Conservation (phyloP, 2,797 vertebrate species). For the Phoeniculus purpureus region DNA sequence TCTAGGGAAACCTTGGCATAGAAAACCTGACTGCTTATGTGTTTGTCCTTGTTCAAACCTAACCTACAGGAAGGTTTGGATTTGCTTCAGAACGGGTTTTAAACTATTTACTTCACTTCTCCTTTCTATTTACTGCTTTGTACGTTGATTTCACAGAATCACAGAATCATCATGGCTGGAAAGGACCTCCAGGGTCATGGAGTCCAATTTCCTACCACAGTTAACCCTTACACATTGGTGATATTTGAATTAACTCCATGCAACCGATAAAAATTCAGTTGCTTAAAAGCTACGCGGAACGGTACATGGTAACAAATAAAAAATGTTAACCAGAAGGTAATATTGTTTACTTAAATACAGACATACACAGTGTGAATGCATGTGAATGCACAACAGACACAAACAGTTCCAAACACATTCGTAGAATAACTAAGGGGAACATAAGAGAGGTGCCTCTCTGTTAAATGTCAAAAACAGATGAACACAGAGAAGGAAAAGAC, state of each 20-base stretch:
- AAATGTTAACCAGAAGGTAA: background rate
- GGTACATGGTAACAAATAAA: background rate
- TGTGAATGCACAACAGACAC: conserved; percentile 1
- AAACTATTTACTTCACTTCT: background rate
- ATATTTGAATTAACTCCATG: background rate
- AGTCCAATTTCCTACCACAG: background rate
- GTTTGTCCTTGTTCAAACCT: background rate
- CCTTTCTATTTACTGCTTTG: conserved; percentile 4
- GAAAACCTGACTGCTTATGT: background rate
- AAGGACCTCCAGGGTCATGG: too few relatives aligned
- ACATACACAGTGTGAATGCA: background rate
- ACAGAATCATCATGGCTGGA: too few relatives aligned
- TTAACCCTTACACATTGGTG: background rate
- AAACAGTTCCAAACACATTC: conserved; percentile 21
- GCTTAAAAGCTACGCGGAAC: conserved; percentile 17
- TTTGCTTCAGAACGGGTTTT: background rate
- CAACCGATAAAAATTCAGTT: background rate
- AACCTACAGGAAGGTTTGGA: background rate
- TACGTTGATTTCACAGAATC: too few relatives aligned
- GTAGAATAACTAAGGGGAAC: background rate
- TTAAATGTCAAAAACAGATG: background rate
- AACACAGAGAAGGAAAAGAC: background rate
- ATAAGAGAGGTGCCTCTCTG: background rate
- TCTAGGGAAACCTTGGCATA: background rate
- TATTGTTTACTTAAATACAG: background rate